These are phyloP conservation scores for Abrostola tripartita DNA, from an alignment of 2,888 invertebrate genomes.

Conservation along the genomic window DNA sequence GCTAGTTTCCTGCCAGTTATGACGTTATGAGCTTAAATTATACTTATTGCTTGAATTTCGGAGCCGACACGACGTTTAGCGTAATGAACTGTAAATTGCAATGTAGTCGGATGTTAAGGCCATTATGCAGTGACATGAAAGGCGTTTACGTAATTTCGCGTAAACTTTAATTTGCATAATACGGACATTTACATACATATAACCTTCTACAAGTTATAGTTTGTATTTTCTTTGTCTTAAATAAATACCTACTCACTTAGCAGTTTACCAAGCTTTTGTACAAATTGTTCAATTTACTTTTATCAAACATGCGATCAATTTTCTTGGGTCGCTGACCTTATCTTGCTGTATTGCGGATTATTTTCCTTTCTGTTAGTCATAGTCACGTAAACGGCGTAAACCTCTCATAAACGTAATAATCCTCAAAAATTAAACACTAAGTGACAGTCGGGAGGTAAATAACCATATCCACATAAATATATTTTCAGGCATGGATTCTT, in stretches of 20 bases:
- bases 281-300: conserved; percentile 3
- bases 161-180: background rate
- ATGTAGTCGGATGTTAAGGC: conserved; percentile 8
- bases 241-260: background rate
- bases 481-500: conserved; percentile 82
- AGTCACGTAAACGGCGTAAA: too few relatives aligned
- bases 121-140: conserved; percentile 32
- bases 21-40: conserved; percentile 51
- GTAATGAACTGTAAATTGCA: conserved; percentile 34
- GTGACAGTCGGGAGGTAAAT: conserved; percentile 64
- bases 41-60: conserved; percentile 47
- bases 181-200: background rate
- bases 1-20: conserved; percentile 42
- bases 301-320: conserved; percentile 24
- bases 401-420: conserved; percentile 14
- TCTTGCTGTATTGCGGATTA: conserved; percentile 4
- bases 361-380: background rate
- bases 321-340: conserved; percentile 27
- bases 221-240: conserved; percentile 6
- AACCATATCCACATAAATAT: conserved; percentile 84
- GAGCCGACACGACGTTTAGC: conserved; percentile 18
- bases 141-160: conserved; percentile 20
- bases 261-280: background rate
- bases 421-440: conserved; percentile 48
- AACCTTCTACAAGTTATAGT: background rate